Evolutionary conservation across 2,113 vertebrate genomes (phyloP).

Genomic region (Melanerpes aurifrons): DNA sequence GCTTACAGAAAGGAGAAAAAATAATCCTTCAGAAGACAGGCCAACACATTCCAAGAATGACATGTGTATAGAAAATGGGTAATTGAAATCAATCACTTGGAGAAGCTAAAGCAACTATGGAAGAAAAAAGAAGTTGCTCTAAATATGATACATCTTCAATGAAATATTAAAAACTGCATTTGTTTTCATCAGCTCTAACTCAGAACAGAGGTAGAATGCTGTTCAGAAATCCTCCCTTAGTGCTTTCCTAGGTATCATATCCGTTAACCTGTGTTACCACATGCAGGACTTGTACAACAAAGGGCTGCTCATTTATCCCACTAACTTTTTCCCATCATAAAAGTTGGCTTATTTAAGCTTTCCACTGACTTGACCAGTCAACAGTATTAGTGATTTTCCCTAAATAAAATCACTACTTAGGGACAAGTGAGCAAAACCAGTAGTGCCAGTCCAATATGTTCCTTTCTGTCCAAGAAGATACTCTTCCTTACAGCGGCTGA

Average conservation of each 20-base stretch:
- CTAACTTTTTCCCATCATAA: not conserved
- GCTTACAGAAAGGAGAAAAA: conserved; percentile 2
- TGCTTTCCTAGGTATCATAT: not conserved
- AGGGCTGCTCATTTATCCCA: not conserved
- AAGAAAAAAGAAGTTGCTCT: not conserved
- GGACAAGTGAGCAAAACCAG: not conserved
- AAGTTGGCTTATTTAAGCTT: not conserved
- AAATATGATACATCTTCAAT: not conserved
- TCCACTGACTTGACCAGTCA: not conserved
- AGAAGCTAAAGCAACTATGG: not conserved
- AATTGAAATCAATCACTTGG: not conserved
- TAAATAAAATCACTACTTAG: not conserved
- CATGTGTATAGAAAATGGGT: not conserved
- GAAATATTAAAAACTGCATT: not conserved
- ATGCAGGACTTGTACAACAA: not conserved
- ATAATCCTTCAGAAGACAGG: not conserved
- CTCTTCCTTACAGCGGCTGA: not conserved
- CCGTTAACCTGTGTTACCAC: not conserved
- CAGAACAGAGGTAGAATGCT: not conserved
- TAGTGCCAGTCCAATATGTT: not conserved
- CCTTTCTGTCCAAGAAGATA: not conserved
- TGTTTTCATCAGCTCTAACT: not conserved
- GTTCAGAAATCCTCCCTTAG: not conserved
- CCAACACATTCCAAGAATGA: not conserved
- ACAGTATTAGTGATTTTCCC: not conserved